phyloP scores from a whole-genome alignment of 2,797 vertebrate species.

The Sarcophilus harrisii region DNA sequence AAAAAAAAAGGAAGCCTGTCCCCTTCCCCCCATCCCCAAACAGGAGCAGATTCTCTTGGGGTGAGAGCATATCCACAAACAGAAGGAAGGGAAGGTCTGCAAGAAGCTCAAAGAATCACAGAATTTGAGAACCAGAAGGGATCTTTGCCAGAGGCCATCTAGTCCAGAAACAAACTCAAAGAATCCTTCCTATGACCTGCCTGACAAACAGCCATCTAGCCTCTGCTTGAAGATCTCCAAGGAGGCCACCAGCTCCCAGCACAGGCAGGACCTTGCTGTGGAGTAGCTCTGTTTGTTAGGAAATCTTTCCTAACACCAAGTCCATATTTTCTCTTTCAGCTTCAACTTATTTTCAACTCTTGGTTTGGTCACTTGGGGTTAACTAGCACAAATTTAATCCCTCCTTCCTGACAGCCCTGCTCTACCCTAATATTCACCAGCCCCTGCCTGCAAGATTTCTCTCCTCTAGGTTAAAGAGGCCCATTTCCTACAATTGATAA shows the following conservation, averaged over 20 bases:
- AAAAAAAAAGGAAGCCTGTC: neutral
- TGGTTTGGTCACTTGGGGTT: neutral
- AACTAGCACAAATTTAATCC: neutral
- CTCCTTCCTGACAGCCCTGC: neutral
- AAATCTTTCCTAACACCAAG: neutral
- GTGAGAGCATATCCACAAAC: neutral
- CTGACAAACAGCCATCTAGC: neutral
- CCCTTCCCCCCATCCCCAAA: neutral
- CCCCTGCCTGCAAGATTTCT: neutral
- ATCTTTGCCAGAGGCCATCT: slow-evolving; percentile 13
- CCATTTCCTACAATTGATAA: neutral
- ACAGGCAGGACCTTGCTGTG: neutral
- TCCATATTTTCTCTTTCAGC: neutral
- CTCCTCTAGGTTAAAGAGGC: neutral
- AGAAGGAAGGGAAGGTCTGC: neutral
- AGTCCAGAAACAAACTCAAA: neutral
- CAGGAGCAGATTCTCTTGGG: neutral
- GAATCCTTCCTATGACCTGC: neutral
- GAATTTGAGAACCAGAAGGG: slow-evolving; percentile 6
- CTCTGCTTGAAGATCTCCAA: neutral
- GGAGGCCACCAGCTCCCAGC: neutral
- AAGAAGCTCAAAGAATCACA: neutral
- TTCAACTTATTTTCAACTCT: neutral
- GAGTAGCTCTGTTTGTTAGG: neutral
- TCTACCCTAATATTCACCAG: neutral